Base-by-base conservation (phyloP, 2,888 invertebrate genomes). In the Cheilosia vulpina region DNA sequence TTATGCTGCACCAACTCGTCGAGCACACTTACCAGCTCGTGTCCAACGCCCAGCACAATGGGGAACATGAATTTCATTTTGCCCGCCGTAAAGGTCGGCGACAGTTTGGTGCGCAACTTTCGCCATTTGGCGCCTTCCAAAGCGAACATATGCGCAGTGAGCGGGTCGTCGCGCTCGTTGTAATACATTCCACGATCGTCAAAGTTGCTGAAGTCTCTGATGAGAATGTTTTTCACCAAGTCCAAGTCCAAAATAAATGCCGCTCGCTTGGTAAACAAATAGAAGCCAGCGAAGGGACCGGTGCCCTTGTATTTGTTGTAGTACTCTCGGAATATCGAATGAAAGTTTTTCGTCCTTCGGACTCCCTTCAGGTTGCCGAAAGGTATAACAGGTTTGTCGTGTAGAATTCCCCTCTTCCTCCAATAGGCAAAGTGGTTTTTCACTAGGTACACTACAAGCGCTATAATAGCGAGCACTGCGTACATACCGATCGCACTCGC, bases 81-180 rank as follows among this genome's bases (percentile, higher is more conserved):
- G 15, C 89, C 88, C 0, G 88, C 69, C 1, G 89, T 89, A 63
- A 92, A 92, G 1, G 89, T 89, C 6, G 89, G 88, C 7, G 88
- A 84, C 0, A 89, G 63, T 76, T 90, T 90, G 1, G 89, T 88
- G 45, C 92, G 88, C 38, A 93, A 63, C 0, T 87, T 87, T 21
- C 90, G 90, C 93, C 93, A 93, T 15, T 89, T 89, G 5, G 88
- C 88, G 15, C 92, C 92, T 80, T 93, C 92, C 88, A 92, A 84
- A 62, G 91, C 91, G 45, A 93, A 88, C 0, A 93, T 84, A 88
- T 93, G 92, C 0, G 88, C 90, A 0, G 92, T 90, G 9, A 93
- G 82, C 4, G 93, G 92, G 87, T 93, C 93, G 6, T 87, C 88
- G 1, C 75, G 63, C 17, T 88, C 87, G 73, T 92, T 91, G 6